These are phyloP conservation scores for Lota lota DNA, from an alignment of 2,113 vertebrate genomes.

Conservation along the genomic window DNA sequence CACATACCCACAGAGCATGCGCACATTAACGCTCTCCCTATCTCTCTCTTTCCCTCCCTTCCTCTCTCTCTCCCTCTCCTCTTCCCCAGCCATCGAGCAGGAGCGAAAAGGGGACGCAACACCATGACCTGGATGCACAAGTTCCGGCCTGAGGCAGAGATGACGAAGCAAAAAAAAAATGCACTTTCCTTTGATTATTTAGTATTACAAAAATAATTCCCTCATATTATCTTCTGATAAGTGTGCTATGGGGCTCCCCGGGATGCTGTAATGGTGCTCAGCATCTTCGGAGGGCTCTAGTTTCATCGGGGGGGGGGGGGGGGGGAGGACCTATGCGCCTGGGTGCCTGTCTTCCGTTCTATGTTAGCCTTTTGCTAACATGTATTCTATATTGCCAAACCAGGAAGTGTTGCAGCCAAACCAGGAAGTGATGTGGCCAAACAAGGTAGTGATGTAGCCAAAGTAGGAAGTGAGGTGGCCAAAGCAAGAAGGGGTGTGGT, in stretches of 20 bases:
- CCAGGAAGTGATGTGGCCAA: constrained; percentile 42
- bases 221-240: constrained; percentile 57
- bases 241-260: constrained; percentile 50
- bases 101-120: constrained; percentile 78
- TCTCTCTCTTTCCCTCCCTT: not conserved
- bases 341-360: constrained; percentile 49
- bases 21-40: constrained; percentile 17
- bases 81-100: constrained; percentile 75
- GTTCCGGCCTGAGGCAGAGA: constrained; percentile 51
- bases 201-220: constrained; percentile 51
- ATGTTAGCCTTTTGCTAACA: constrained; percentile 49
- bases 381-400: constrained; percentile 63
- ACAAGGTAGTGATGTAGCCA: constrained; percentile 15
- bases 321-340: constrained; percentile 33
- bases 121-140: constrained; percentile 65
- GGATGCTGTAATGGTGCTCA: constrained; percentile 48
- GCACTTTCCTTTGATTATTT: constrained; percentile 69
- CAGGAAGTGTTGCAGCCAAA: constrained; percentile 12
- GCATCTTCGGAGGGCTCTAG: constrained; percentile 41
- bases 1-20: not conserved
- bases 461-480: constrained; percentile 30
- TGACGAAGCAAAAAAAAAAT: constrained; percentile 67
- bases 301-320: constrained; percentile 12
- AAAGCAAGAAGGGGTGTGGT: constrained; percentile 39
- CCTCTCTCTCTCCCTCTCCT: constrained; percentile 20